phyloP scores from a whole-genome alignment of 2,888 invertebrate species.

The Girardia tigrina region DNA sequence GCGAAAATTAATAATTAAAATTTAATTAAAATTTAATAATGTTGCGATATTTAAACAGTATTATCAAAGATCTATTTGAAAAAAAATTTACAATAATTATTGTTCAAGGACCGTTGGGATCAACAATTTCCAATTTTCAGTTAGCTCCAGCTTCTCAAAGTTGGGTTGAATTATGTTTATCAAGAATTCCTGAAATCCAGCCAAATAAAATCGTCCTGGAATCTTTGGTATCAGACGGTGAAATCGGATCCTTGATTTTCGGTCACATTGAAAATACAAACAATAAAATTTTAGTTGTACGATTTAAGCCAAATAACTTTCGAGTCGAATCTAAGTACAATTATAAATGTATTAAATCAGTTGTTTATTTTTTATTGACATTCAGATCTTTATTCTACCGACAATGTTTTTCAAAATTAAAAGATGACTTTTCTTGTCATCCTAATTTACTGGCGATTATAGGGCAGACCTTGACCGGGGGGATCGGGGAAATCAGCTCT shows the following conservation, averaged over 20 bases:
- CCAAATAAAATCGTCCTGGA: neutral
- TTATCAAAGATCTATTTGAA: too few relatives aligned
- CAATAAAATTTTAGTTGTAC: neutral
- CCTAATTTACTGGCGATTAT: neutral
- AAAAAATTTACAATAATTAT: too few relatives aligned
- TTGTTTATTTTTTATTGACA: neutral
- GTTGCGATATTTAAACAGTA: too few relatives aligned
- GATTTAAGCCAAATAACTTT: neutral
- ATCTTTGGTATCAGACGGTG: neutral
- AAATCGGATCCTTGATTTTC: neutral
- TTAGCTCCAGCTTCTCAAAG: neutral
- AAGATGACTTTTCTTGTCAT: neutral
- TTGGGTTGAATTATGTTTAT: neutral
- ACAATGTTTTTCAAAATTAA: neutral
- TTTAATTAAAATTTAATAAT: too few relatives aligned
- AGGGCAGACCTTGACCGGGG: neutral
- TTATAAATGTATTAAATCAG: neutral
- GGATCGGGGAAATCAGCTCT: neutral
- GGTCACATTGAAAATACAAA: neutral
- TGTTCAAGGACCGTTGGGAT: neutral
- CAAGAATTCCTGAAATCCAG: neutral
- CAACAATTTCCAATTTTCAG: conserved; percentile 10
- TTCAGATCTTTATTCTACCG: conserved; percentile 11
- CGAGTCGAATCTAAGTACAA: neutral
- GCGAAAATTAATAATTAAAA: too few relatives aligned